phyloP scores from a whole-genome alignment of 1,140 invertebrate genomes.

The Lycorma delicatula region DNA sequence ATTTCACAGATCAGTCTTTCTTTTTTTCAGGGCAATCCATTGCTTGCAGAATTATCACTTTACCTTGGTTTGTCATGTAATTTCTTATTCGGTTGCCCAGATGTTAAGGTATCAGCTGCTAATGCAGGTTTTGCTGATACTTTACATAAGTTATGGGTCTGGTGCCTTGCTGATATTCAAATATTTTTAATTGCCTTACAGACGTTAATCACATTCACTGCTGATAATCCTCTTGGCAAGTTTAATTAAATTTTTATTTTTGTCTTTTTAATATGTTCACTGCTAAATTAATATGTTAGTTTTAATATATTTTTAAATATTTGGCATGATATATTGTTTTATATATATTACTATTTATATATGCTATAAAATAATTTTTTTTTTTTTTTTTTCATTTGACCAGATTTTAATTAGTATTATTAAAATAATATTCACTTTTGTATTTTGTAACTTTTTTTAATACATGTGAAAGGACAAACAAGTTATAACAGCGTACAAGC shows the following conservation, averaged over 20 bases:
- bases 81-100: slow-evolving; percentile 38
- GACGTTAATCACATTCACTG: slow-evolving; percentile 45
- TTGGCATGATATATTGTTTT: slow-evolving; percentile 6
- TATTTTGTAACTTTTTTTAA: too few relatives aligned
- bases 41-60: slow-evolving; percentile 40
- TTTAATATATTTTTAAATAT: not conserved
- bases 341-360: slow-evolving; percentile 23
- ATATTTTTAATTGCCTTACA: slow-evolving; percentile 39
- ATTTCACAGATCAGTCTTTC: too few relatives aligned
- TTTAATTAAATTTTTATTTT: not conserved
- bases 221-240: slow-evolving; percentile 41
- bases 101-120: slow-evolving; percentile 38
- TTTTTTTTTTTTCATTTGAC: too few relatives aligned
- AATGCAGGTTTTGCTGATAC: slow-evolving; percentile 42
- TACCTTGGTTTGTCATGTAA: slow-evolving; percentile 44
- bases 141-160: slow-evolving; percentile 46
- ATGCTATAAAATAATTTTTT: too few relatives aligned
- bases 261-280: not conserved
- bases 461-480: too few relatives aligned
- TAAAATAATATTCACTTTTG: too few relatives aligned
- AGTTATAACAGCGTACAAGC: too few relatives aligned
- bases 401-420: too few relatives aligned
- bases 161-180: slow-evolving; percentile 40
- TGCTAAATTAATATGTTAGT: not conserved
- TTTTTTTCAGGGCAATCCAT: slow-evolving; percentile 35